phyloP scores from a whole-genome alignment of 92 coral and sea anemone species.

The Parazoanthus darwini region DNA sequence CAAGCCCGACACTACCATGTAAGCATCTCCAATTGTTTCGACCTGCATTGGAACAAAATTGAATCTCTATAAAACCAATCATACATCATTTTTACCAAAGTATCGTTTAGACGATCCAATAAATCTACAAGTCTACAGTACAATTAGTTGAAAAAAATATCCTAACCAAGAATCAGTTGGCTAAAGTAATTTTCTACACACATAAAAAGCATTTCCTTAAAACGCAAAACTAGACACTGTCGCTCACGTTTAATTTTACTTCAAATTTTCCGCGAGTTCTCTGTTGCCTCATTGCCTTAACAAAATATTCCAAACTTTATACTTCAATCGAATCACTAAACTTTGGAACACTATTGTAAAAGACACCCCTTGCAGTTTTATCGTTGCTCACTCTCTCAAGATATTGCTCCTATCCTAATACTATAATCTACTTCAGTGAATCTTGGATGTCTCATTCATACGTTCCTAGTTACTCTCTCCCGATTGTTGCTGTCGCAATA shows the following conservation, averaged over 20 bases:
- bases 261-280: too few relatives aligned
- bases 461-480: neutral
- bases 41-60: constrained; percentile 57
- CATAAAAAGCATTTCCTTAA: too few relatives aligned
- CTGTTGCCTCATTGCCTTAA: too few relatives aligned
- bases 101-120: too few relatives aligned
- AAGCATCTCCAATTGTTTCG: constrained; percentile 98
- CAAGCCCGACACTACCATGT: constrained; percentile 97
- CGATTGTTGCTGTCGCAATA: neutral
- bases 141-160: too few relatives aligned
- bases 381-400: neutral
- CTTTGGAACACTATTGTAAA: neutral
- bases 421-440: neutral
- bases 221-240: too few relatives aligned
- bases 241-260: too few relatives aligned
- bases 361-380: neutral
- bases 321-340: too few relatives aligned
- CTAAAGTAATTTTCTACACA: neutral
- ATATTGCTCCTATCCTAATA: neutral
- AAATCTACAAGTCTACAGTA: too few relatives aligned
- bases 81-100: neutral
- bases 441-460: neutral
- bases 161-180: too few relatives aligned
- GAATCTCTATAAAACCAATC: neutral
- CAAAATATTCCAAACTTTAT: neutral